A percentile compares a stretch with the other conserved stretches of the same genome.
Conservation (phyloP, 1,140 invertebrate species). For the Orussus abietinus region DNA sequence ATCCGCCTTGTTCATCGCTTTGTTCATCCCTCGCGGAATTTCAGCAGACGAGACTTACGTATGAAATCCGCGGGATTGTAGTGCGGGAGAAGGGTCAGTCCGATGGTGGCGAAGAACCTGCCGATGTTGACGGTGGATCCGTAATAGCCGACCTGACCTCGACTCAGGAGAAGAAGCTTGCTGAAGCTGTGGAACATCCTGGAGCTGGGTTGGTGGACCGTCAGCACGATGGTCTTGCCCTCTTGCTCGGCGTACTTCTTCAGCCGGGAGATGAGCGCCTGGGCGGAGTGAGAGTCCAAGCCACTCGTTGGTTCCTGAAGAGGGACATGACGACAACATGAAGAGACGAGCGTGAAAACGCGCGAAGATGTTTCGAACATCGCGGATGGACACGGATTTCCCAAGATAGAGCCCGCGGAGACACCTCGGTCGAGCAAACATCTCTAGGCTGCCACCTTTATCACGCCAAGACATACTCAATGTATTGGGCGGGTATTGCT, state of each 20-base stretch:
- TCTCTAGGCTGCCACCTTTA: no score
- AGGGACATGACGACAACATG: no score
- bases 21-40: no score
- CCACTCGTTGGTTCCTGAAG: slow-evolving; percentile 81
- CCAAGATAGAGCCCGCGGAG: no score
- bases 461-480: no score
- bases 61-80: slow-evolving; percentile 88
- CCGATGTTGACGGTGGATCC: slow-evolving; percentile 73
- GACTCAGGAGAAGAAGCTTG: slow-evolving; percentile 72
- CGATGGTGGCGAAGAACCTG: slow-evolving; percentile 71
- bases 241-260: slow-evolving; percentile 74
- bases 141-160: slow-evolving; percentile 77
- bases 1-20: no score
- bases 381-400: no score
- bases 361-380: no score
- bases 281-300: slow-evolving; percentile 78
- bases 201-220: slow-evolving; percentile 83
- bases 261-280: slow-evolving; percentile 69
- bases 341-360: no score
- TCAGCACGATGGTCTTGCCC: slow-evolving; percentile 77
- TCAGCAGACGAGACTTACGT: slow-evolving; percentile 62
- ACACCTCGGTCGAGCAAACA: no score
- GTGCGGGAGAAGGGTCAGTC: slow-evolving; percentile 70
- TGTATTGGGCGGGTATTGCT: no score
- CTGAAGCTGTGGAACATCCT: slow-evolving; percentile 87